phyloP scores from a whole-genome alignment of 2,797 vertebrate species.

The Chiroxiphia lanceolata region DNA sequence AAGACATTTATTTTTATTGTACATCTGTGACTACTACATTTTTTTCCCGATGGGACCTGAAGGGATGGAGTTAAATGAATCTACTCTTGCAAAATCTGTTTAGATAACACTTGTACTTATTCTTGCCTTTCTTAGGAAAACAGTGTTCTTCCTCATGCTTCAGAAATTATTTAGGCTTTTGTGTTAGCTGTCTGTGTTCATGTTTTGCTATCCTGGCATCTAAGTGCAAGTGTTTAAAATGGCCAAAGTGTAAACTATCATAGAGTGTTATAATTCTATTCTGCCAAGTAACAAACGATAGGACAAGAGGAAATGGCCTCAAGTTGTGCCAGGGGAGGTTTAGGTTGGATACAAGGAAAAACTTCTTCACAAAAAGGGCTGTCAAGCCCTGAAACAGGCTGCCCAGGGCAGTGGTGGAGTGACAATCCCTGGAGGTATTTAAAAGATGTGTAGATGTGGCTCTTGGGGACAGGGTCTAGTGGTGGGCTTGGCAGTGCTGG shows the following conservation, averaged over 20 bases:
- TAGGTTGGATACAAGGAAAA: fast-evolving
- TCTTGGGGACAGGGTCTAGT: not conserved
- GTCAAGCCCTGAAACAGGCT: not conserved
- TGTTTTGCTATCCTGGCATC: not conserved
- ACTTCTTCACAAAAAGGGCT: not conserved
- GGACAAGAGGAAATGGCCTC: not conserved
- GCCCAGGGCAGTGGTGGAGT: not conserved
- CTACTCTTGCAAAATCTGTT: not conserved
- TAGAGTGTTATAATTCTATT: not conserved
- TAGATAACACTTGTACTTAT: not conserved
- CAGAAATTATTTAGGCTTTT: not conserved
- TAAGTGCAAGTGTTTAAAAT: not conserved
- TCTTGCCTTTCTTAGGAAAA: not conserved
- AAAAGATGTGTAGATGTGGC: not conserved
- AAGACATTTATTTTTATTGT: constrained; percentile 27
- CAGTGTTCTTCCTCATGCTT: not conserved
- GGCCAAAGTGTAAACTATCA: not conserved
- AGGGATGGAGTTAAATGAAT: not conserved
- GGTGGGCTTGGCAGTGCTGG: not conserved
- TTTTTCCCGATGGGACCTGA: not conserved
- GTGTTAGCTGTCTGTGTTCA: not conserved
- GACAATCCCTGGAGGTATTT: not conserved
- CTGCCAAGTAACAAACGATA: fast-evolving
- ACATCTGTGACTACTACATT: not conserved
- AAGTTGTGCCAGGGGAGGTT: not conserved